These are phyloP conservation scores for Drosophila lini DNA, from an alignment of 1,140 invertebrate genomes.

Conservation along the genomic window DNA sequence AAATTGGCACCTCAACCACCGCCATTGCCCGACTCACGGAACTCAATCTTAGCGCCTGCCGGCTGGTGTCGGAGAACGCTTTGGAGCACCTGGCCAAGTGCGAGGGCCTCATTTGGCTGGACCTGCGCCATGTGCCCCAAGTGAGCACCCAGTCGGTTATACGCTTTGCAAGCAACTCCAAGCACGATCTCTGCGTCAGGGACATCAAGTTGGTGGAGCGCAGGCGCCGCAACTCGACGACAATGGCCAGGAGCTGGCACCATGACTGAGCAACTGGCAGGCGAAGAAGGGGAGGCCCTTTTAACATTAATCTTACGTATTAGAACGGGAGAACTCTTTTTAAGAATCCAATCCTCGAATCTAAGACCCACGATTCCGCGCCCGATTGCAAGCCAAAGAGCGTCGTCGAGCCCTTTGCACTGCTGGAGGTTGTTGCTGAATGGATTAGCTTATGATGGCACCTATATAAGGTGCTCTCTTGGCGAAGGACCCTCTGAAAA, in stretches of 20 bases:
- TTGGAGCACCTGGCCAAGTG: conserved; percentile 90
- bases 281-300: conserved; percentile 12
- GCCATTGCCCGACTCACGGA: conserved; percentile 85
- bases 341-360: conserved; percentile 11
- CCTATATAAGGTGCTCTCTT: not conserved
- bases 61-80: conserved; percentile 91
- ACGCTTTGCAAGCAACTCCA: conserved; percentile 91
- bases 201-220: conserved; percentile 89
- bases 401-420: conserved; percentile 26
- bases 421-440: conserved; percentile 4
- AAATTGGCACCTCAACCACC: conserved; percentile 87
- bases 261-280: conserved; percentile 48
- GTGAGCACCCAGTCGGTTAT: conserved; percentile 91
- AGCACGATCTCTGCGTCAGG: conserved; percentile 90
- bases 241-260: conserved; percentile 43
- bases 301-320: conserved; percentile 21
- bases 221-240: conserved; percentile 37
- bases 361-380: not conserved
- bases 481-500: not conserved
- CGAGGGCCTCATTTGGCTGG: conserved; percentile 87
- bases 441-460: not conserved
- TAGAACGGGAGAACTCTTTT: conserved; percentile 20
- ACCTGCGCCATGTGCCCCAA: conserved; percentile 90
- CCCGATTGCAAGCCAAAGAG: conserved; percentile 45
- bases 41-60: conserved; percentile 92